Percentiles rank a stretch among this genome's conserved stretches.
These are phyloP conservation scores for Bembecia ichneumoniformis DNA, from an alignment of 2,888 invertebrate species.

Conservation along the genomic window DNA sequence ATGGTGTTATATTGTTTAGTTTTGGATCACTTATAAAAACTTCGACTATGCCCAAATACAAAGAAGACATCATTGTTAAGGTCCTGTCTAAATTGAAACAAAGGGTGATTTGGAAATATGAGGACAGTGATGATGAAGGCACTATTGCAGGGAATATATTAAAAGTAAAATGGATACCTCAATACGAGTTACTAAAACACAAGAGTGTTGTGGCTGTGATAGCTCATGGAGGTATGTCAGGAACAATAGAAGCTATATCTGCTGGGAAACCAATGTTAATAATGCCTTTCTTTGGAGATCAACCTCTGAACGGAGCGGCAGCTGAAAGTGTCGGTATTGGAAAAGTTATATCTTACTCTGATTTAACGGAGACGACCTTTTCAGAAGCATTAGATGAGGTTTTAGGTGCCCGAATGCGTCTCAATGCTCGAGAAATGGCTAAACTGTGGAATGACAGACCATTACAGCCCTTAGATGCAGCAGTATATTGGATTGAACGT, in stretches of 20 bases:
- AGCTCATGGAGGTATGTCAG: constrained; percentile 74
- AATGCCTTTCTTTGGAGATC: constrained; percentile 76
- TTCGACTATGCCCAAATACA: constrained; percentile 75
- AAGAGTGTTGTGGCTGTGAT: constrained; percentile 74
- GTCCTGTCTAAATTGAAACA: constrained; percentile 77
- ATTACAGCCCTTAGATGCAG: constrained; percentile 66
- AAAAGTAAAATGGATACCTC: constrained; percentile 79
- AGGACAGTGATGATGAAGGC: constrained; percentile 62
- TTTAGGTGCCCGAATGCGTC: constrained; percentile 62
- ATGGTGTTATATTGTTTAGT: constrained; percentile 82
- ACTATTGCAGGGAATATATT: constrained; percentile 64
- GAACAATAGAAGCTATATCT: constrained; percentile 74
- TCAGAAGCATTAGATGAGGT: constrained; percentile 59
- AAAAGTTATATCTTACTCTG: constrained; percentile 55
- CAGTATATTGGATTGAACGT: constrained; percentile 73
- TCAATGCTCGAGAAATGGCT: constrained; percentile 55
- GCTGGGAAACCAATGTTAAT: constrained; percentile 75
- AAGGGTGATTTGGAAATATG: constrained; percentile 86
- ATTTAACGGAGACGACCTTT: constrained; percentile 66
- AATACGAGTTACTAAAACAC: constrained; percentile 77
- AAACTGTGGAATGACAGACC: constrained; percentile 67
- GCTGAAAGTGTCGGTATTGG: constrained; percentile 66
- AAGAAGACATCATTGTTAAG: constrained; percentile 72
- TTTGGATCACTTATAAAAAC: constrained; percentile 84
- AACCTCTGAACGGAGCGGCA: constrained; percentile 69